Percentiles rank a stretch among this genome's conserved stretches.
Conservation (phyloP, 2,888 invertebrate species). For the Thymelicus acteon region DNA sequence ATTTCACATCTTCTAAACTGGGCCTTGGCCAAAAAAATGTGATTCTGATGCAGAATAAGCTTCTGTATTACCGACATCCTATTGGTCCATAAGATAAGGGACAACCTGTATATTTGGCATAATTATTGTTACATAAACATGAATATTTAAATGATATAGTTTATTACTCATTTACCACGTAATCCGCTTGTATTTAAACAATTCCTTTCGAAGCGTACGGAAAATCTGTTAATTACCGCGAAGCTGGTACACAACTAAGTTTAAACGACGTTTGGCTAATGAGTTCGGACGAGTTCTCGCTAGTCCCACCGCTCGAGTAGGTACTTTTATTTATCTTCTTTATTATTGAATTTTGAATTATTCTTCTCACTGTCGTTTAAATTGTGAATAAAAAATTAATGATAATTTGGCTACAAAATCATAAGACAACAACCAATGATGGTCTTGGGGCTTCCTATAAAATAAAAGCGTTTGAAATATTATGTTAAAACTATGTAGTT, state of each 20-base stretch:
- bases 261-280: slow-evolving; percentile 38
- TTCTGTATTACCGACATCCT: no score
- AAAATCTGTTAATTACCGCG: slow-evolving; percentile 34
- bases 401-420: neutral
- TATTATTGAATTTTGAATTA: slow-evolving; percentile 43
- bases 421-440: no score
- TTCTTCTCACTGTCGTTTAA: neutral
- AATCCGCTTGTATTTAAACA: slow-evolving; percentile 5
- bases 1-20: no score
- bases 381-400: neutral
- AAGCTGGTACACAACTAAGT: slow-evolving; percentile 35
- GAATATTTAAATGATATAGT: neutral
- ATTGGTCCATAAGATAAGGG: no score
- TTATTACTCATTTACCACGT: neutral
- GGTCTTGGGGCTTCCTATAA: no score
- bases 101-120: no score
- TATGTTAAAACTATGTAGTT: no score
- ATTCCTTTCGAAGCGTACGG: slow-evolving; percentile 23
- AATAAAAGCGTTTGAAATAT: no score
- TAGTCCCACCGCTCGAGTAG: slow-evolving; percentile 54
- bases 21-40: no score
- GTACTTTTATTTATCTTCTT: slow-evolving; percentile 43
- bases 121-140: no score
- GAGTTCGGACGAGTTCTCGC: slow-evolving; percentile 32
- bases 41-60: no score